Base-by-base conservation (phyloP, 2,113 vertebrate species). In the Nansenia antarctica region DNA sequence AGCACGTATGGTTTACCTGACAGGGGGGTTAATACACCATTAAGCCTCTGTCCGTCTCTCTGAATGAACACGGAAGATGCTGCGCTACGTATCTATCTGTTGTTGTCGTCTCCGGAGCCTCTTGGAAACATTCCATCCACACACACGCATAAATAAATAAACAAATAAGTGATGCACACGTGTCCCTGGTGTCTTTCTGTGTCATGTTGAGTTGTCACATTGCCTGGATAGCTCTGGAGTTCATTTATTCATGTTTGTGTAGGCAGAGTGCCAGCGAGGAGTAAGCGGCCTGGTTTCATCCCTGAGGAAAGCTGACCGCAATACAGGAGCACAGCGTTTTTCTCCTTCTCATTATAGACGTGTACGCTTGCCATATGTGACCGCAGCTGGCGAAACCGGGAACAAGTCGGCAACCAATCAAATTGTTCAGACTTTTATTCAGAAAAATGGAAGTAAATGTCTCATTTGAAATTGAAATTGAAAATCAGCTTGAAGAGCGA, bases 231-330 rank as follows among this genome's bases (percentile, higher is more conserved):
- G 11, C 11, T 49, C 20, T 60, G 26, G 69, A 47, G 42, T 72
- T 78, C 37, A 80, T 74, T 67, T 55, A 69, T 81, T 70, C 27
- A 75, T 79, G 69, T 79, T 39, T 37, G 9, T 62, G 55, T 66
- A 58, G 75, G 47, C 57, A 55, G 31, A 18, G 1, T 61, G 55
- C 29, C 55, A 58, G 63, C 39, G 42, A 27, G 35, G 53, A 39
- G 55, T 76, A 49, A 60, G 70, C 35, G 45, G 5, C 47, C 11
- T 35, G 39, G n/a, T 30, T 9, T 7, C 35, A 4, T 22, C 57
- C n/a, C 18, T 8, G 29, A 34, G 49, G 54, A 62, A 32, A 31
- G 34, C 57, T 7, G 8, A 60, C 15, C 31, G 9, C 20, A n/a
- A 7, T n/a, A 49, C 8, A 49, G 5, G 6, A 15, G 5, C 45